phyloP scores from a whole-genome alignment of 2,797 vertebrate species.

The Heliangelus exortis region DNA sequence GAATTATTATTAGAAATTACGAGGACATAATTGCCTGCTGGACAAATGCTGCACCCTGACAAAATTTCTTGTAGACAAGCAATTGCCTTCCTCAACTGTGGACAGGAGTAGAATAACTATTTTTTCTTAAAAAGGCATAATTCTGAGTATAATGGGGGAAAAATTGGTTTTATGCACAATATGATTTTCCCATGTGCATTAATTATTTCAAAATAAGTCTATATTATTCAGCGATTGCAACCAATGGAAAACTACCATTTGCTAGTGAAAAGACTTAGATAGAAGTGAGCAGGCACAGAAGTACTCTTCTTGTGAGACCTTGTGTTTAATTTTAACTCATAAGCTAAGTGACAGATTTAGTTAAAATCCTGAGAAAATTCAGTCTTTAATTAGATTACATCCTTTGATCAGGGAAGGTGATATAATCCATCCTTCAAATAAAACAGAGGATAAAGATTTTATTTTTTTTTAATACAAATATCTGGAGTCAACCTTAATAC shows the following conservation, averaged over 20 bases:
- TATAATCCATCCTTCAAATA: slow-evolving; percentile 26
- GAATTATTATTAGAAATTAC: neutral
- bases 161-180: neutral
- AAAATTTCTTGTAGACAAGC: neutral
- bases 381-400: slow-evolving; percentile 46
- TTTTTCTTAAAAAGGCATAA: neutral
- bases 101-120: neutral
- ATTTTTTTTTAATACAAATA: neutral
- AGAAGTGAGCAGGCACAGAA: slow-evolving; percentile 25
- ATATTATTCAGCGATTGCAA: neutral
- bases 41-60: neutral
- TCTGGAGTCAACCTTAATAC: slow-evolving; percentile 25
- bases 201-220: neutral
- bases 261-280: neutral
- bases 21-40: neutral
- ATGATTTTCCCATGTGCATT: neutral
- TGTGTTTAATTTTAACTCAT: slow-evolving; percentile 58
- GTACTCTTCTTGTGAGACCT: slow-evolving; percentile 24
- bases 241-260: neutral
- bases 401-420: neutral
- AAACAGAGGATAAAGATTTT: slow-evolving; percentile 28
- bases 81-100: accelerated
- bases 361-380: slow-evolving; percentile 62
- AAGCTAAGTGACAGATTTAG: slow-evolving; percentile 60
- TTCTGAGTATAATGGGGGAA: neutral